Evolutionary conservation across 2,888 invertebrate genomes (phyloP).

Genomic region (Blastobasis lacticolella): DNA sequence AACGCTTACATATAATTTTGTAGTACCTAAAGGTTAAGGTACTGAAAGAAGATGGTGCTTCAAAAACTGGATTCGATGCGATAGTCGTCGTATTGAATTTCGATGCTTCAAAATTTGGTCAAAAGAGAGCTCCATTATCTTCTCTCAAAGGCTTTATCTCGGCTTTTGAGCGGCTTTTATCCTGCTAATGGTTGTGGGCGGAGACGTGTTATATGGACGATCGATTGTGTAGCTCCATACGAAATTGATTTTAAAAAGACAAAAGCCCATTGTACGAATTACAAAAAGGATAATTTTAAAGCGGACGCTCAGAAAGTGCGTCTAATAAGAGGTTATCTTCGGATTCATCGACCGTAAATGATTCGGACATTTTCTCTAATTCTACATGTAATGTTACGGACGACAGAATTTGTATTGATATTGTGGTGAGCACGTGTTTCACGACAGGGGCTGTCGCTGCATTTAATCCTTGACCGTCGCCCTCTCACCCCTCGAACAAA

Average conservation of each 20-base stretch:
- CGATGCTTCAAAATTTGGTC: constrained; percentile 2
- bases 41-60: too few relatives aligned
- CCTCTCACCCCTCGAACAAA: constrained; percentile 19
- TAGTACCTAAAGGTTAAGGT: too few relatives aligned
- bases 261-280: constrained; percentile 18
- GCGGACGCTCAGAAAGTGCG: constrained; percentile 4
- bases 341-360: constrained; percentile 5
- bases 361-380: constrained; percentile 8
- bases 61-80: too few relatives aligned
- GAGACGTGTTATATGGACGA: constrained; percentile 8
- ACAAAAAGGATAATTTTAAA: constrained; percentile 16
- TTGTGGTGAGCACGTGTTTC: constrained; percentile 28
- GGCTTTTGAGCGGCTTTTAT: constrained; percentile 18
- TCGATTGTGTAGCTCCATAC: constrained; percentile 11
- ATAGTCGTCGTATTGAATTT: background rate
- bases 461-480: constrained; percentile 18
- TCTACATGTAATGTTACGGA: constrained; percentile 10
- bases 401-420: constrained; percentile 20
- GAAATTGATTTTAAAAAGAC: constrained; percentile 26
- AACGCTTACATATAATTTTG: too few relatives aligned
- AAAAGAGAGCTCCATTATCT: constrained; percentile 17
- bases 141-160: constrained; percentile 12
- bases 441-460: constrained; percentile 26
- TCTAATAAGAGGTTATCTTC: constrained; percentile 14
- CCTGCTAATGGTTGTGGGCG: constrained; percentile 19